Evolutionary conservation across 2,113 vertebrate genomes (phyloP).

Genomic region (Stegostoma tigrinum): DNA sequence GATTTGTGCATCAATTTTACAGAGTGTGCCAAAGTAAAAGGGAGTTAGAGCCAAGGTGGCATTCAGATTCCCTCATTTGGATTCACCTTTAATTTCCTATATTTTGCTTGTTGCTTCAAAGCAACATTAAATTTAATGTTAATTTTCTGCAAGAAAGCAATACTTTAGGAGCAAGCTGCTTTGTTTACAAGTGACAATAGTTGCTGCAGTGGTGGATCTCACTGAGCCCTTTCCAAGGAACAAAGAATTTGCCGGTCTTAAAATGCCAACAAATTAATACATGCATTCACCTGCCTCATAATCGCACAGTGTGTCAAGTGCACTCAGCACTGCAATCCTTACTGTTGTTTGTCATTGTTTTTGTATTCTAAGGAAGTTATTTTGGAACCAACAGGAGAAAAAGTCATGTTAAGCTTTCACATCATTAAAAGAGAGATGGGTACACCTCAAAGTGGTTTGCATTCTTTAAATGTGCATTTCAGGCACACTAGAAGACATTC

Average conservation of each 20-base stretch:
- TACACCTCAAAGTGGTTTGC: neutral
- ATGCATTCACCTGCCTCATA: neutral
- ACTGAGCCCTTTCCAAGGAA: neutral
- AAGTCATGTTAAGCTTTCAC: neutral
- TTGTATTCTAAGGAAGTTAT: neutral
- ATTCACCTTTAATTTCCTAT: neutral
- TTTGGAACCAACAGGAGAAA: neutral
- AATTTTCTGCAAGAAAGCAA: neutral
- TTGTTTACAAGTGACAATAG: neutral
- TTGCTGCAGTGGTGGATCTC: neutral
- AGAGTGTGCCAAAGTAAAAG: neutral
- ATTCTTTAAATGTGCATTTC: slow-evolving; percentile 5
- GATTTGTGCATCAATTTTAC: neutral
- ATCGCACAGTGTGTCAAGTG: neutral
- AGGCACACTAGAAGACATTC: neutral
- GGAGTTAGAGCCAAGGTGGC: neutral
- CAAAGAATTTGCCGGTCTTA: neutral
- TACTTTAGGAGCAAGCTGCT: neutral
- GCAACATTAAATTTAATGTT: neutral
- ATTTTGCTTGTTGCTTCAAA: neutral
- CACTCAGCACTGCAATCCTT: neutral
- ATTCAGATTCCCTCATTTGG: neutral
- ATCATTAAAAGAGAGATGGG: neutral
- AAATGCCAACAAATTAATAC: neutral
- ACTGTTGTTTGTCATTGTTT: neutral